Base-by-base conservation (phyloP, 2,797 vertebrate species). In the Parambassis ranga region DNA sequence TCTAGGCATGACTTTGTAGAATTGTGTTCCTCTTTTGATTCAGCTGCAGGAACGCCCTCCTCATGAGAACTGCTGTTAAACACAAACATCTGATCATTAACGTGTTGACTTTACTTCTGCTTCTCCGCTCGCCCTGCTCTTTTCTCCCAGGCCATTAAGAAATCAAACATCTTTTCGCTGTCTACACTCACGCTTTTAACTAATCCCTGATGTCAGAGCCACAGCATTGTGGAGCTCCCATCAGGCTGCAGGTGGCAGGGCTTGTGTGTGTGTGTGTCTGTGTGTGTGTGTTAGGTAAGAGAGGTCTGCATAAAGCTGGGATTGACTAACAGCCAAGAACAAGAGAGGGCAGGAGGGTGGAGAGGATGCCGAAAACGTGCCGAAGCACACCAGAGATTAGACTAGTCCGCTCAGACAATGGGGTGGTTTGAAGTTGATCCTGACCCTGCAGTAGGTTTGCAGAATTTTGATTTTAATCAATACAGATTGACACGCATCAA, bases 271-370 rank as follows among this genome's bases (percentile, higher is more conserved):
- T n/a, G n/a, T n/a, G n/a, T n/a, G n/a, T n/a, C n/a, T n/a, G n/a
- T n/a, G n/a, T 32, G 41, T 20, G 22, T 24, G 65, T 26, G 59
- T 79, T 68, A 28, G 62, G 26, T 75, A 53, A 78, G 35, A 46
- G 43, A 63, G 57, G 62, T 38, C 13, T 0, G 14, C 47, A 39
- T 80, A 87, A 86, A 80, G 68, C 37, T 0, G 42, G 46, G 79
- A 81, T 87, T 87, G 83, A 82, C 61, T 33, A 27, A 30, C 24
- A 6, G 79, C 83, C 84, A 84, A 64, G 72, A 63, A 43, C 63
- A 73, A 37, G 69, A 55, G 47, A 3, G 18, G 53, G 53, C 26
- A 55, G 33, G 19, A 53, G 35, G 27, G 37, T 15, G 31, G 16
- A 65, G 64, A 57, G 52, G 52, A 61, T 32, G 42, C 7, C 26